phyloP scores from a whole-genome alignment of 2,888 invertebrate species.

The Conomelus anceps region DNA sequence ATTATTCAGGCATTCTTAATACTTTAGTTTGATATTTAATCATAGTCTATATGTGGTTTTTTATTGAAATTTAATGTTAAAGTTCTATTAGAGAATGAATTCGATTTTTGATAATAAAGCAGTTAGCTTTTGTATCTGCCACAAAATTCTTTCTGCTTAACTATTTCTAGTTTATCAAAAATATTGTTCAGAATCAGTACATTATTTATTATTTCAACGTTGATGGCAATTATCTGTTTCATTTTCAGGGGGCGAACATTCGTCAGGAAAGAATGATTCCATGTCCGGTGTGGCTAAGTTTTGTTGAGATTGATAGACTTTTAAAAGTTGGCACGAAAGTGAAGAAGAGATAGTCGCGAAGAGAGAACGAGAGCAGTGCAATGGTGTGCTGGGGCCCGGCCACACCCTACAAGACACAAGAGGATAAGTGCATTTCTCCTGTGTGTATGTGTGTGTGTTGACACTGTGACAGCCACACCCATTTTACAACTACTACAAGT shows the following conservation, averaged over 20 bases:
- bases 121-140: too few relatives aligned
- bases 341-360: neutral
- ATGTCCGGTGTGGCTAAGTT: slow-evolving; percentile 16
- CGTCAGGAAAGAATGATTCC: slow-evolving; percentile 64
- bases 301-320: neutral
- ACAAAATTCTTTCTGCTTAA: too few relatives aligned
- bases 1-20: too few relatives aligned
- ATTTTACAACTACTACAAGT: neutral
- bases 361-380: neutral
- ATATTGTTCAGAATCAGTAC: too few relatives aligned
- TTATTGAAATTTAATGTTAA: too few relatives aligned
- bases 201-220: too few relatives aligned
- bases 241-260: slow-evolving; percentile 75
- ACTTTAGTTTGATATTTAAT: too few relatives aligned
- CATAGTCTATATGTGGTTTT: too few relatives aligned
- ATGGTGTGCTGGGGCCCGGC: neutral
- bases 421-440: neutral
- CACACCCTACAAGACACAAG: slow-evolving; percentile 3
- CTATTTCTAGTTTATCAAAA: too few relatives aligned
- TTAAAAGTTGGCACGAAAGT: neutral
- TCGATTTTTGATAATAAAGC: too few relatives aligned
- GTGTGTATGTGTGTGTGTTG: too few relatives aligned
- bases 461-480: slow-evolving; percentile 1
- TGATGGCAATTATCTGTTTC: slow-evolving; percentile 30
- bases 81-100: too few relatives aligned